Percentiles rank a stretch among this genome's conserved stretches.
Evolutionary conservation across 2,888 invertebrate species (phyloP).

Genomic region (Deroplatys truncata): DNA sequence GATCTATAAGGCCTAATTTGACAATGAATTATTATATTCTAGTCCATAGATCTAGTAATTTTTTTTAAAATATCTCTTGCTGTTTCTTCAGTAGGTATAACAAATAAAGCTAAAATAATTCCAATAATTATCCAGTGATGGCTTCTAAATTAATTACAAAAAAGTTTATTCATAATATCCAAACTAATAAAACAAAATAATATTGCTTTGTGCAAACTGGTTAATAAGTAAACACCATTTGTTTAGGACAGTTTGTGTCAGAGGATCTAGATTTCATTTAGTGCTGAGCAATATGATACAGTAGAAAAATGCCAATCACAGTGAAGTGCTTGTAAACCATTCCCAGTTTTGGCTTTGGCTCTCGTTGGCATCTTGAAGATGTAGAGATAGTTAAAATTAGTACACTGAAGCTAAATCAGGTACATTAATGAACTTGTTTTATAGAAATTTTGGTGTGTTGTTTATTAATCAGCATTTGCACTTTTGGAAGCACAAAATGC

Average conservation of each 20-base stretch:
- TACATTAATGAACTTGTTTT: background rate
- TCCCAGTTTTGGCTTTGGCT: background rate
- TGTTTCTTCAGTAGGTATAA: background rate
- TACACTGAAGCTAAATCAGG: background rate
- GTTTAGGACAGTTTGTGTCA: background rate
- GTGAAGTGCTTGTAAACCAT: background rate
- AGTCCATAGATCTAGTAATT: constrained; percentile 23
- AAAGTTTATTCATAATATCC: background rate
- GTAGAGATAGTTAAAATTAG: background rate
- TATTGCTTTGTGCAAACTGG: background rate
- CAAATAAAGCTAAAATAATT: background rate
- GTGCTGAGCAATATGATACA: background rate
- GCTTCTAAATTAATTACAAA: background rate
- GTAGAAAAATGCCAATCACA: background rate
- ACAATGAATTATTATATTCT: constrained; percentile 29
- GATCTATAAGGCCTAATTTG: constrained; percentile 28
- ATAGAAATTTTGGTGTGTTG: background rate
- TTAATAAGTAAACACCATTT: background rate
- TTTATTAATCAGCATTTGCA: constrained; percentile 10
- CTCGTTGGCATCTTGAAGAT: background rate
- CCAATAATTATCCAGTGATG: background rate
- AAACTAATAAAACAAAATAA: background rate
- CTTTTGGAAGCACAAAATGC: constrained; percentile 17
- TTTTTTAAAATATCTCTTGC: constrained; percentile 9
- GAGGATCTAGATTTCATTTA: background rate